phyloP scores from a whole-genome alignment of 2,113 vertebrate species.

The Oriolus oriolus region DNA sequence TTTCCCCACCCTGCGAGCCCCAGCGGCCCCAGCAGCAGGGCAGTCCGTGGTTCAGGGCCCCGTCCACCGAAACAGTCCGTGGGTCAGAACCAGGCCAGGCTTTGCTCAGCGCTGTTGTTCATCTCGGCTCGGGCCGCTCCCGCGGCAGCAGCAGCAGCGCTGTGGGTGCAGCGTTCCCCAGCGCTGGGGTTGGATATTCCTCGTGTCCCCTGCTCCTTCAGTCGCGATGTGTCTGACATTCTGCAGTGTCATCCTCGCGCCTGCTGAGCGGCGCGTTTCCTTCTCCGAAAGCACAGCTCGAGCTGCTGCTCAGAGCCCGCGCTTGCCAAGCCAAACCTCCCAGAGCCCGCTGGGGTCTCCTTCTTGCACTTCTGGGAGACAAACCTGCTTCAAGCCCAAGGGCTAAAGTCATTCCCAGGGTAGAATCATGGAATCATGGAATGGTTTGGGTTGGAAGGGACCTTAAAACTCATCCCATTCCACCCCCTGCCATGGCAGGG shows the following conservation, averaged over 20 bases:
- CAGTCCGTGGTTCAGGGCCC: not conserved
- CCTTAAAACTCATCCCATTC: not conserved
- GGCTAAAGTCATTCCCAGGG: not conserved
- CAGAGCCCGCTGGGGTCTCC: not conserved
- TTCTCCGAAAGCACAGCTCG: not conserved
- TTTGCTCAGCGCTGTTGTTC: not conserved
- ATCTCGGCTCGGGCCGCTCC: not conserved
- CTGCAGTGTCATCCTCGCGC: not conserved
- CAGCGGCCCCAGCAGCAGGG: not conserved
- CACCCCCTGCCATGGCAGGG: not conserved
- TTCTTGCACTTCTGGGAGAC: not conserved
- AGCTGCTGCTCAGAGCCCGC: not conserved
- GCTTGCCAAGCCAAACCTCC: not conserved
- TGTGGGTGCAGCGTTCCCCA: not conserved
- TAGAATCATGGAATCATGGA: not conserved
- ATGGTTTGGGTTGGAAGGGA: not conserved
- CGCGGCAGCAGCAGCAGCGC: rapidly evolving
- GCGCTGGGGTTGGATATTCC: not conserved
- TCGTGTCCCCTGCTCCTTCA: not conserved
- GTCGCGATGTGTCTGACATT: not conserved
- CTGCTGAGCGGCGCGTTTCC: not conserved
- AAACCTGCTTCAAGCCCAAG: not conserved
- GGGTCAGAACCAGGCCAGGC: not conserved
- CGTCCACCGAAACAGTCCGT: not conserved
- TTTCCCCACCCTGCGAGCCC: not conserved